Conservation (phyloP, 2,113 vertebrate genomes). For the Salvator merianae region DNA sequence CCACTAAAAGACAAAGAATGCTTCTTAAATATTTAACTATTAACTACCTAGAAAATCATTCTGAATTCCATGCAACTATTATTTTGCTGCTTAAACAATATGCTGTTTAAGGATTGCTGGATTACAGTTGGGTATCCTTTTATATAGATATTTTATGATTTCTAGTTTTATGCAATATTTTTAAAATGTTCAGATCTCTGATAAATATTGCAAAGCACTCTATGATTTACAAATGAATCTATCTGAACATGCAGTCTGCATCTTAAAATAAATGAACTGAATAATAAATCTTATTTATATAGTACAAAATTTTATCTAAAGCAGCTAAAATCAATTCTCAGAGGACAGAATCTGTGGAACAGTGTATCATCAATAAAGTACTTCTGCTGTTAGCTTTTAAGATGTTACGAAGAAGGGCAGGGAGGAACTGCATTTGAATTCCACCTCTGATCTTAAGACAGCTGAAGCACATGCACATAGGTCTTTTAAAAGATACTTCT, state of each 20-base stretch:
- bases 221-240: neutral
- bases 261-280: neutral
- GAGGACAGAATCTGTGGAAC: neutral
- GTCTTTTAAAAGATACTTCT: too few relatives aligned
- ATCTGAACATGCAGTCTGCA: neutral
- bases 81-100: neutral
- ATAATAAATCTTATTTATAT: neutral
- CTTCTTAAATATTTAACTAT: neutral
- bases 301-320: neutral
- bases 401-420: too few relatives aligned
- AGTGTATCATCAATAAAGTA: too few relatives aligned
- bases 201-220: neutral
- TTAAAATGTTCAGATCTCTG: neutral
- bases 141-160: neutral
- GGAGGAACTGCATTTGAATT: too few relatives aligned
- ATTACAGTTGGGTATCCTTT: neutral
- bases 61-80: neutral
- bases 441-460: too few relatives aligned
- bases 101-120: neutral
- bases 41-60: neutral
- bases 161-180: neutral
- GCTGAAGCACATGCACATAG: too few relatives aligned
- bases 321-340: neutral
- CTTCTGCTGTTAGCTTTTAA: too few relatives aligned
- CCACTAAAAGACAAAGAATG: conserved; percentile 83